Conservation (phyloP, 2,113 vertebrate genomes). For the Zapornia atra region DNA sequence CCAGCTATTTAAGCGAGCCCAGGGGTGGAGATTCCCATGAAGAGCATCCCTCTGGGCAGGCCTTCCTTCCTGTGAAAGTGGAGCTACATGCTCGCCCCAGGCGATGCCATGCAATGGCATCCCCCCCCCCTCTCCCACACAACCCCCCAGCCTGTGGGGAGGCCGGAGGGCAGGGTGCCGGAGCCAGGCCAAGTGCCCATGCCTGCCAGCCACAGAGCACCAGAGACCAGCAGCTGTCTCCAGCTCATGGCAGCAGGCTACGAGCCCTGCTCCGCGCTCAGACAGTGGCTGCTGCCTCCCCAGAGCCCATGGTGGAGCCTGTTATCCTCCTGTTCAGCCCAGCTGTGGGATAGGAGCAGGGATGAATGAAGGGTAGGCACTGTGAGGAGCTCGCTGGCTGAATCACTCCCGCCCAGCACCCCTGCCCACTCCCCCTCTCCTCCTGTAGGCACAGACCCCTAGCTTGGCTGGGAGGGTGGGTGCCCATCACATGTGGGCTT, state of each 20-base stretch:
- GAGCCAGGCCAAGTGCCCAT: not conserved
- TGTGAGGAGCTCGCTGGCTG: not conserved
- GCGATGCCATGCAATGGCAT: fast-evolving
- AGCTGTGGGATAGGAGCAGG: not conserved
- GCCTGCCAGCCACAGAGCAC: fast-evolving
- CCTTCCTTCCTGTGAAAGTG: not conserved
- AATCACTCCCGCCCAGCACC: not conserved
- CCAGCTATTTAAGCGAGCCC: not conserved
- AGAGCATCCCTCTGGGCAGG: not conserved
- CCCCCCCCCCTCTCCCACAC: not conserved
- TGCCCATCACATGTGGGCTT: not conserved
- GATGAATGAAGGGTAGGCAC: conserved; percentile 1
- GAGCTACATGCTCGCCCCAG: not conserved
- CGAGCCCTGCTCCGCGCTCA: fast-evolving
- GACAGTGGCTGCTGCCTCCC: not conserved
- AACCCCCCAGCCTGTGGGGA: not conserved
- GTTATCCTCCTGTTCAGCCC: not conserved
- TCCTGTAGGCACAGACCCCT: not conserved
- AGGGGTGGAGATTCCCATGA: not conserved
- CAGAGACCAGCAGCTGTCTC: not conserved
- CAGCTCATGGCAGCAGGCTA: not conserved
- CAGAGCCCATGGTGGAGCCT: not conserved
- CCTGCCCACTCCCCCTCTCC: not conserved
- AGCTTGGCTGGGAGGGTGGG: not conserved
- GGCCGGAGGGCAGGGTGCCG: fast-evolving